Base-by-base conservation (phyloP, 1,140 invertebrate species). In the Megathymus violae region DNA sequence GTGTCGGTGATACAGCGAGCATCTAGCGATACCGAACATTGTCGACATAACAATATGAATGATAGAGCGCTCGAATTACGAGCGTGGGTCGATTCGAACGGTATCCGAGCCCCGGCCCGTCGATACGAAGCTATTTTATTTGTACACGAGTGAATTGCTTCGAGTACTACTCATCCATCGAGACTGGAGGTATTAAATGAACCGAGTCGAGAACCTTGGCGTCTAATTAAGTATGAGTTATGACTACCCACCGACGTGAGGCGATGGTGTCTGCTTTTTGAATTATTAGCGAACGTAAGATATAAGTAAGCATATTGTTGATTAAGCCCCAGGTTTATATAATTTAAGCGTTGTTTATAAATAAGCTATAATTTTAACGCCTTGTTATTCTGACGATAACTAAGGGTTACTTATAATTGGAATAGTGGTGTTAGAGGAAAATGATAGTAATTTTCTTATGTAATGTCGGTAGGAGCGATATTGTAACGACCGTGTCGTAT, bases 211-310 rank as follows among this genome's bases (percentile, higher is more conserved):
- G 76, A 79, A 81, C 77, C 83, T 86, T 78, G 77, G 66, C 75
- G 71, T 85, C 84, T 85, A 86, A 85, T 89, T 85, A 84, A 72
- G 64, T 71, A 79, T 87, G 78, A 87, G 78, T 83, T 87, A 86
- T 81, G 78, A 82, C 79, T 76, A 76, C 82, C 78, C 72, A 80
- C 78, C 69, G 67, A 61, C 63, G 65, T 52, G 62, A 85, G 74
- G 67, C 74, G 80, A 78, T 80, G 78, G 77, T 79, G 67, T n/a
- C n/a, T n/a, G n/a, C 62, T 62, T 76, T 75, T 82, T 79, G 73
- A 78, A 76, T 78, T 52, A 71, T 74, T 73, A 73, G 44, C 64
- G 67, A 64, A 36, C 9, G n/a, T 36, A 36, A 36, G 10, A 4
- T 36, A n/a, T n/a, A 11, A 36, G 34, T 36, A 36, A 36, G n/a